A percentile compares a stretch with the other conserved stretches of the same genome.
Evolutionary conservation across 2,113 vertebrate genomes (phyloP).

Genomic region (Leptobrachium ailaonicum): DNA sequence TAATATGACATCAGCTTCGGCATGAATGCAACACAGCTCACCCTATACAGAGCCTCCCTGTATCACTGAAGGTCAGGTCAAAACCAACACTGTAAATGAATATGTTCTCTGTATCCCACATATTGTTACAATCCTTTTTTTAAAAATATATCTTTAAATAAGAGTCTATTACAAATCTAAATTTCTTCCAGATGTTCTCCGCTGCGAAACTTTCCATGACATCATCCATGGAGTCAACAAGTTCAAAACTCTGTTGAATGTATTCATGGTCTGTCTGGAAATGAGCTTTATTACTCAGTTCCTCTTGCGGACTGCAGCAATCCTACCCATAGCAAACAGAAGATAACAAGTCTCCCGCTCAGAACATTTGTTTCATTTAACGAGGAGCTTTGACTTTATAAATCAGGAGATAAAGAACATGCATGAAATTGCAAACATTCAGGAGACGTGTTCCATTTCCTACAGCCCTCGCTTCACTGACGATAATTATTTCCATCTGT

Average conservation of each 20-base stretch:
- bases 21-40: no score
- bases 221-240: conserved; percentile 6
- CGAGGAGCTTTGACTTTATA: not conserved
- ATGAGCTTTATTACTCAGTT: not conserved
- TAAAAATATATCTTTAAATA: not conserved
- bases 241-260: not conserved
- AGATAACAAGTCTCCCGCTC: not conserved
- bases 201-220: conserved; percentile 26
- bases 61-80: no score
- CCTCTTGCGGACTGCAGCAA: not conserved
- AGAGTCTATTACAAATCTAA: not conserved
- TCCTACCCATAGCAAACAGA: not conserved
- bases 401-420: not conserved
- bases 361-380: not conserved
- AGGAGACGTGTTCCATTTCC: not conserved
- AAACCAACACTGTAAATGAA: no score
- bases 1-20: no score
- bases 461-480: not conserved
- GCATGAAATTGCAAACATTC: not conserved
- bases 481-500: not conserved
- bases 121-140: no score
- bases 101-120: no score
- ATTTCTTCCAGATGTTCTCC: conserved; percentile 28
- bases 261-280: not conserved
- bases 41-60: no score